Evolutionary conservation across 1,140 invertebrate species (phyloP).

Genomic region (Drusus annulatus): DNA sequence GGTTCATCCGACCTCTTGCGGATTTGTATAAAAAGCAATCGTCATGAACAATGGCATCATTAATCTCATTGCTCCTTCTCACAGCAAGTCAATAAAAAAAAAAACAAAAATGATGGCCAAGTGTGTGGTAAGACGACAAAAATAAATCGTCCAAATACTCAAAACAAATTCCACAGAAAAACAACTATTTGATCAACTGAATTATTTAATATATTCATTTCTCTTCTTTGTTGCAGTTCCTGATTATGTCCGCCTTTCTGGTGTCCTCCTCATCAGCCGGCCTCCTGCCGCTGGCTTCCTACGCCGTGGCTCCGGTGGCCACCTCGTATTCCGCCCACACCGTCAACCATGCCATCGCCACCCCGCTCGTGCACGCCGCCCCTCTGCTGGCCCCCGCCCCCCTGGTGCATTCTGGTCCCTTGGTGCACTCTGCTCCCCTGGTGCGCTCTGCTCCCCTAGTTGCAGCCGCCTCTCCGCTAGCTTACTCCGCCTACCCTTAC

Average conservation of each 20-base stretch:
- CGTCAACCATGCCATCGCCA: constrained; percentile 75
- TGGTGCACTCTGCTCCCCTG: neutral
- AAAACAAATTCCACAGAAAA: no score
- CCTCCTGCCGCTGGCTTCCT: constrained; percentile 63
- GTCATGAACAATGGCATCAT: neutral
- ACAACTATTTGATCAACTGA: no score
- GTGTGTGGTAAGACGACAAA: constrained; percentile 70
- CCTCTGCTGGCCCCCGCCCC: constrained; percentile 43
- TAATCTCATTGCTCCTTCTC: constrained; percentile 30
- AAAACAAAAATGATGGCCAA: constrained; percentile 73
- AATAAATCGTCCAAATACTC: no score
- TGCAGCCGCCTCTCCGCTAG: constrained; percentile 55
- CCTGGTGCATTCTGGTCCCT: constrained; percentile 57
- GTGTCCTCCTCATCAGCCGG: constrained; percentile 69
- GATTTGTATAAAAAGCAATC: constrained; percentile 27
- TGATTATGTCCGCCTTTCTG: constrained; percentile 67
- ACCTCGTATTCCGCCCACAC: constrained; percentile 76
- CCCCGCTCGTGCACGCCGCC: constrained; percentile 71
- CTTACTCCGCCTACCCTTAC: constrained; percentile 40
- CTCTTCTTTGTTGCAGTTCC: constrained; percentile 62
- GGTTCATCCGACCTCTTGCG: no score
- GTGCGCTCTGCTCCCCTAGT: constrained; percentile 56
- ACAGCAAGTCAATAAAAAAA: constrained; percentile 36
- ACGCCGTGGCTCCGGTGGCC: constrained; percentile 74
- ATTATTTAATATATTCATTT: no score